phyloP scores from a whole-genome alignment of 1,140 invertebrate species.

The Aphidius ervi region DNA sequence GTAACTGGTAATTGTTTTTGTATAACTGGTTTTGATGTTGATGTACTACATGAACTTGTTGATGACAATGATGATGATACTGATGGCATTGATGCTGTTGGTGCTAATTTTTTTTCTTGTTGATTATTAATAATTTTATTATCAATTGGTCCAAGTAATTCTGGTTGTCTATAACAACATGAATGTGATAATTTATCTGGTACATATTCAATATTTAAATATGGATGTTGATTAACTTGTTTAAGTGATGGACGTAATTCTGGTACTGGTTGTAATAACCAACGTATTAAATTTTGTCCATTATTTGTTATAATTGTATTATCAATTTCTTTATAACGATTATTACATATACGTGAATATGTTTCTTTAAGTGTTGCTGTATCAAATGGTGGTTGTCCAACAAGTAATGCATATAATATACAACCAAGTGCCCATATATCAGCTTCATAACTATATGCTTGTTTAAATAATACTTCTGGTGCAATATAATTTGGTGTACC shows the following conservation, averaged over 20 bases:
- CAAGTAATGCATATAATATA: conserved; percentile 61
- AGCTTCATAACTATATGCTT: conserved; percentile 66
- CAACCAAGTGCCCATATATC: conserved; percentile 71
- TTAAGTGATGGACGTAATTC: conserved; percentile 57
- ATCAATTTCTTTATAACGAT: conserved; percentile 62
- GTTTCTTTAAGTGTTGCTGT: conserved; percentile 60
- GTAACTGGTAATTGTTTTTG: neutral
- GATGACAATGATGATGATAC: conserved; percentile 17
- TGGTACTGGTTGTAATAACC: conserved; percentile 60
- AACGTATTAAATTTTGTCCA: conserved; percentile 58
- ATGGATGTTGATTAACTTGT: conserved; percentile 59
- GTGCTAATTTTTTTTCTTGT: neutral
- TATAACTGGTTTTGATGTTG: neutral
- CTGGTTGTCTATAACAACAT: conserved; percentile 41
- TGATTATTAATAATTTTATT: neutral
- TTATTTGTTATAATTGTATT: conserved; percentile 48
- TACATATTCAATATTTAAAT: conserved; percentile 54
- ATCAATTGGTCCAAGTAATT: conserved; percentile 1
- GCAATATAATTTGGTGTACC: conserved; percentile 76
- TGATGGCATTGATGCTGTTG: conserved; percentile 14
- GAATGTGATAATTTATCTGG: conserved; percentile 38
- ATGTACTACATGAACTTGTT: conserved; percentile 10
- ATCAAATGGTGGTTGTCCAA: conserved; percentile 71
- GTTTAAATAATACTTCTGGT: conserved; percentile 66
- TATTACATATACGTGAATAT: conserved; percentile 63